Percentiles rank a stretch among this genome's conserved stretches.
Evolutionary conservation across 2,888 invertebrate genomes (phyloP).

Genomic region (Dysmachus trigonus): DNA sequence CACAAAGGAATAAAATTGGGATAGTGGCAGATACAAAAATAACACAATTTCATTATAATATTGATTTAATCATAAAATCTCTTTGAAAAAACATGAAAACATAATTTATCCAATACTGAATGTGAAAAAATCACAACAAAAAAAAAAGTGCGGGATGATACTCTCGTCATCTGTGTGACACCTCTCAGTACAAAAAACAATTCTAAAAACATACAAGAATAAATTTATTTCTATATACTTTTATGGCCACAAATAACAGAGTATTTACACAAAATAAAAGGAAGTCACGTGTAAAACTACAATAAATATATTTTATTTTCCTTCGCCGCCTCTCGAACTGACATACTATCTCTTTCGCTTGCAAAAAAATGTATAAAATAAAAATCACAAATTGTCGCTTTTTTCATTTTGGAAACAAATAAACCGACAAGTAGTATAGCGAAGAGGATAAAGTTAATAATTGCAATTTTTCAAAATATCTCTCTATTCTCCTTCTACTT

Average conservation of each 20-base stretch:
- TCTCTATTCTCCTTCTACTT: neutral
- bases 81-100: slow-evolving; percentile 13
- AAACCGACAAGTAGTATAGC: neutral
- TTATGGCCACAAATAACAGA: slow-evolving; percentile 25
- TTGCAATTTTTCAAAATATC: neutral
- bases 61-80: slow-evolving; percentile 30
- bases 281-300: slow-evolving; percentile 2
- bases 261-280: slow-evolving; percentile 6
- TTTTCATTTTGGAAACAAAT: neutral
- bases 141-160: slow-evolving; percentile 3
- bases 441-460: neutral
- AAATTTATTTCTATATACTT: slow-evolving; percentile 14
- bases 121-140: slow-evolving; percentile 15
- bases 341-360: neutral
- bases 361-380: slow-evolving; percentile 19
- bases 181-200: slow-evolving; percentile 7
- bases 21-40: neutral
- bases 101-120: slow-evolving; percentile 4
- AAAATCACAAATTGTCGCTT: slow-evolving; percentile 27
- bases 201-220: slow-evolving; percentile 23
- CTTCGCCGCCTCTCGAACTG: neutral
- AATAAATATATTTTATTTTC: slow-evolving; percentile 26
- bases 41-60: slow-evolving; percentile 3
- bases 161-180: neutral
- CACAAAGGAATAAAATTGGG: neutral